These are phyloP conservation scores for Rhimphoctona megacephalus DNA, from an alignment of 2,888 invertebrate species.

Conservation along the genomic window DNA sequence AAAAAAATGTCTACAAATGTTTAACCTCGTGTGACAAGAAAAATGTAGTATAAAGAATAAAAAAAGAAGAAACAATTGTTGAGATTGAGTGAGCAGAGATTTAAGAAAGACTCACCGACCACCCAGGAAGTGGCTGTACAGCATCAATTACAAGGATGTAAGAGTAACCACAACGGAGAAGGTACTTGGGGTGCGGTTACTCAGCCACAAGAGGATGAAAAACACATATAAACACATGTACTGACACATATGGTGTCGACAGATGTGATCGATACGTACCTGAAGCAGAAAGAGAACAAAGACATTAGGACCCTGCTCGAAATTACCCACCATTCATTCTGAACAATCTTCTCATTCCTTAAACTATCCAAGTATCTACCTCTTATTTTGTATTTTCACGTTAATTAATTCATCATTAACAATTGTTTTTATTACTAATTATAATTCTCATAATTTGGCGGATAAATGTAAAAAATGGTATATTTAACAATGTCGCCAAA, in stretches of 20 bases:
- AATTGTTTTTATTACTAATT: too few relatives aligned
- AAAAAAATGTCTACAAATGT: not conserved
- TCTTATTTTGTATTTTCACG: too few relatives aligned
- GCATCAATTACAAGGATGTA: conserved; percentile 68
- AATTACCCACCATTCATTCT: not conserved
- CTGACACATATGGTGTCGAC: not conserved
- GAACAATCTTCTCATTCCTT: too few relatives aligned
- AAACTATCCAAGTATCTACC: too few relatives aligned
- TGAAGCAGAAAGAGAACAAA: conserved; percentile 64
- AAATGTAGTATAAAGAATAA: not conserved
- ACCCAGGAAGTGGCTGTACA: conserved; percentile 61
- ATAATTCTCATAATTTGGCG: too few relatives aligned
- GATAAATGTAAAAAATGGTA: too few relatives aligned
- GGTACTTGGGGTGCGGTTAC: too few relatives aligned
- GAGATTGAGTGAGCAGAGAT: conserved; percentile 8
- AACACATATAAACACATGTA: too few relatives aligned
- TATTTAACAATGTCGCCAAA: too few relatives aligned
- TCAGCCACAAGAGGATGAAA: too few relatives aligned
- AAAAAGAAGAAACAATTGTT: not conserved
- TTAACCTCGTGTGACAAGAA: not conserved
- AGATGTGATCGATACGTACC: conserved; percentile 69
- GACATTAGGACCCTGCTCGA: conserved; percentile 41
- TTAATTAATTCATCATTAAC: too few relatives aligned
- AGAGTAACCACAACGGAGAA: conserved; percentile 50
- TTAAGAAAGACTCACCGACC: conserved; percentile 55